Percentiles rank a stretch among this genome's conserved stretches.
Conservation (phyloP, 2,888 invertebrate species). For the Acronicta aceris region DNA sequence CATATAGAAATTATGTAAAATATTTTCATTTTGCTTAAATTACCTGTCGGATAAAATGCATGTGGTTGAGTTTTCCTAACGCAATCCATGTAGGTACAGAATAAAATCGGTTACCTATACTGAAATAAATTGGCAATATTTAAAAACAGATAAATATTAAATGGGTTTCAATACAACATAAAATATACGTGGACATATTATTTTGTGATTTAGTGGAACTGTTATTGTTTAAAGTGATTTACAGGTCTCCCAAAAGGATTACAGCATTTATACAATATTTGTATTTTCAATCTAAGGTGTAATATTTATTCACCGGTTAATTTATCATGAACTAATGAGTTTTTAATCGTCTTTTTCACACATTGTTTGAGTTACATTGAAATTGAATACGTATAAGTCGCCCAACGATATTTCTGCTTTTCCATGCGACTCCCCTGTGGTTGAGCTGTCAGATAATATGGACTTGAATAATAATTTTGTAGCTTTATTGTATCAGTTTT, state of each 20-base stretch:
- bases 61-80: not conserved
- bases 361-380: constrained; percentile 12
- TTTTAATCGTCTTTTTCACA: constrained; percentile 15
- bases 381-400: constrained; percentile 7
- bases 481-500: not conserved
- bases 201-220: constrained; percentile 39
- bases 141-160: constrained; percentile 30
- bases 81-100: not conserved
- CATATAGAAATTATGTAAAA: too few relatives aligned
- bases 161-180: constrained; percentile 30
- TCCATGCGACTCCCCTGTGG: not conserved
- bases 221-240: constrained; percentile 24
- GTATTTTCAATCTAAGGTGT: constrained; percentile 27
- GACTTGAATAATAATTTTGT: not conserved
- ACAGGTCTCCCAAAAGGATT: constrained; percentile 33
- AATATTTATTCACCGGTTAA: constrained; percentile 25
- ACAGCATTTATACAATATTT: constrained; percentile 10
- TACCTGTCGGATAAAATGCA: not conserved
- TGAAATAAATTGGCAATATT: constrained; percentile 39
- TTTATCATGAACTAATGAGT: constrained; percentile 14
- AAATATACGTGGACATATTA: constrained; percentile 34
- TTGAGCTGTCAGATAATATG: not conserved
- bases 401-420: not conserved
- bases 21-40: too few relatives aligned
- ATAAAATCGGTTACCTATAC: constrained; percentile 4